phyloP scores from a whole-genome alignment of 2,113 vertebrate genomes.

The Hypanus sabinus region DNA sequence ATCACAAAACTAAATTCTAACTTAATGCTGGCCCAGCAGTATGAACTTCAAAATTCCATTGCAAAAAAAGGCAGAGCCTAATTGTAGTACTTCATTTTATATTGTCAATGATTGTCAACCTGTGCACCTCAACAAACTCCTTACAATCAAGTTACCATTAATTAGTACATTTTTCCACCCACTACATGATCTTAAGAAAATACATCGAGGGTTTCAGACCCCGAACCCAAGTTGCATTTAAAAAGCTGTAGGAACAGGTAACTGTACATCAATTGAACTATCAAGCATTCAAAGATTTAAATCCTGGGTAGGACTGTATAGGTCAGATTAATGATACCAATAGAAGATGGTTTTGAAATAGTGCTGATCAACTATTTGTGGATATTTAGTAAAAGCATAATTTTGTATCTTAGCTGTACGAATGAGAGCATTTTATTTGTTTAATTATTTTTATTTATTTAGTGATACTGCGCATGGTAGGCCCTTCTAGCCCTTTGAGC shows the following conservation, averaged over 20 bases:
- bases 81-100: not conserved
- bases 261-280: not conserved
- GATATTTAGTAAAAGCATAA: not conserved
- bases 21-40: not conserved
- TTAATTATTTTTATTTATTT: too few relatives aligned
- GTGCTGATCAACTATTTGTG: not conserved
- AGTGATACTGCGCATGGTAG: too few relatives aligned
- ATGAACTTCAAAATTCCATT: not conserved
- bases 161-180: not conserved
- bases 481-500: too few relatives aligned
- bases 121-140: not conserved
- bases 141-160: not conserved
- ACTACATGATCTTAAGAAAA: not conserved
- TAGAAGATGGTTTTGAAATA: not conserved
- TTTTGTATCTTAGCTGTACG: not conserved
- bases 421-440: too few relatives aligned
- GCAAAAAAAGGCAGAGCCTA: not conserved
- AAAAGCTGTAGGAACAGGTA: not conserved
- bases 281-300: constrained; percentile 1
- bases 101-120: not conserved
- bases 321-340: not conserved
- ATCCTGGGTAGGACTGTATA: not conserved
- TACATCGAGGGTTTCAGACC: not conserved
- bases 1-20: not conserved
- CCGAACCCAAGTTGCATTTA: not conserved